Evolutionary conservation across 2,113 vertebrate species (phyloP).

Genomic region (zebrafish (Danio rerio)): GRCz12tu NC_133192.1:20135501-20136000

Average conservation of each 20-base stretch:
- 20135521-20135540: slow-evolving; percentile 7
- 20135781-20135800: slow-evolving; percentile 58
- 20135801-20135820: slow-evolving; percentile 60
- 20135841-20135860: slow-evolving; percentile 37
- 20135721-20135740: slow-evolving; percentile 68
- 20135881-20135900: slow-evolving; percentile 20
- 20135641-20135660: slow-evolving; percentile 51
- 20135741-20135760: slow-evolving; percentile 64
- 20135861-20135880: slow-evolving; percentile 43
- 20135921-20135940: slow-evolving; percentile 16
- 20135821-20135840: slow-evolving; percentile 65
- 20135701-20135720: slow-evolving; percentile 63
- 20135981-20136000: background rate
- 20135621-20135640: slow-evolving; percentile 52
- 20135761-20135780: slow-evolving; percentile 57
- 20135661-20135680: slow-evolving; percentile 60
- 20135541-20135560: slow-evolving; percentile 35
- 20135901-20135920: slow-evolving; percentile 13
- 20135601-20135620: slow-evolving; percentile 32
- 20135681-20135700: slow-evolving; percentile 66
- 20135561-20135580: slow-evolving; percentile 11
- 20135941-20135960: background rate
- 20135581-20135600: slow-evolving; percentile 11
- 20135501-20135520: slow-evolving; percentile 4
- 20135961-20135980: background rate